A percentile compares a stretch with the other conserved stretches of the same genome.
phyloP scores from a whole-genome alignment of 2,888 invertebrate species.

The Crioceris asparagi region DNA sequence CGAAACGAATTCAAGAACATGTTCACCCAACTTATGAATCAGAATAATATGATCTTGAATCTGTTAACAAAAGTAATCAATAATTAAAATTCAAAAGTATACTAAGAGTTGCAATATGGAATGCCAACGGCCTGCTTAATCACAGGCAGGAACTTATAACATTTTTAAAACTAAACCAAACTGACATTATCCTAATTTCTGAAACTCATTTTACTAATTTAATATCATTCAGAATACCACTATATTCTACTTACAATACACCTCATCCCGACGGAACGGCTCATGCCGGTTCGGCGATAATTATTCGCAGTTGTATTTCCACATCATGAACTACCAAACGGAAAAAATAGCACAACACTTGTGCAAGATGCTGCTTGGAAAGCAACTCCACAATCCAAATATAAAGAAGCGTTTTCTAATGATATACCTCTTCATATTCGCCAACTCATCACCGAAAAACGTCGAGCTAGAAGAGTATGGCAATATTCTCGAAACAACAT shows the following conservation, averaged over 20 bases:
- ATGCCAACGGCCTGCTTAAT: no score
- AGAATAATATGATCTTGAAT: no score
- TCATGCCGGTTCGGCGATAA: constrained; percentile 1
- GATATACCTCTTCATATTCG: neutral
- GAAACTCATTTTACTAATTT: constrained; percentile 5
- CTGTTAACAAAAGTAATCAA: no score
- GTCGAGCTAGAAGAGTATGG: neutral
- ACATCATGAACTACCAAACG: constrained; percentile 1
- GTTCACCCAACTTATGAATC: no score
- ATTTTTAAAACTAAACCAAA: neutral
- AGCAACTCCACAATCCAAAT: no score
- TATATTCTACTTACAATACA: neutral
- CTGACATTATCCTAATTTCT: neutral
- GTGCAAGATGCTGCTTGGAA: no score
- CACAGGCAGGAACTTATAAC: no score
- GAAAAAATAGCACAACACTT: neutral
- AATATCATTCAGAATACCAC: neutral
- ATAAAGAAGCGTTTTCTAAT: no score
- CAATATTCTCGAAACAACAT: neutral
- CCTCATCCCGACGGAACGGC: constrained; percentile 4
- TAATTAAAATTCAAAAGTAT: no score
- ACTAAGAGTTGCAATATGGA: no score
- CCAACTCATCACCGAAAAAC: neutral
- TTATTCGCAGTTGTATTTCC: neutral
- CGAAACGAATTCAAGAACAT: no score